Evolutionary conservation across 2,113 vertebrate genomes (phyloP), one percentile per base, ranked within the genome.

Genomic region (Empidonax traillii): DNA sequence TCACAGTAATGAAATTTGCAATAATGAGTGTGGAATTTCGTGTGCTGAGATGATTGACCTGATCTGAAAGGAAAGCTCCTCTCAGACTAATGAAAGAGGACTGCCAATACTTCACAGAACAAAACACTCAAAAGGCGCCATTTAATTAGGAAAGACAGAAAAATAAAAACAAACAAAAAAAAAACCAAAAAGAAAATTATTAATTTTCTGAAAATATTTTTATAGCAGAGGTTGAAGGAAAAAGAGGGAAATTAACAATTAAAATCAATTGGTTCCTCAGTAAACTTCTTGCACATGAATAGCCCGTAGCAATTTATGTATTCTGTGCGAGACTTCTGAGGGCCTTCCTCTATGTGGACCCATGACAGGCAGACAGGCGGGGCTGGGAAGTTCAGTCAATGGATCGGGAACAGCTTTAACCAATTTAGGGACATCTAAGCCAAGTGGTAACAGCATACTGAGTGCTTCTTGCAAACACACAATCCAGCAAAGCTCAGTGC

Each of bases 341-440:
- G 39, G 65, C 46, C 58, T 78, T 69, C 25, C 24, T 82, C 69
- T 33, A 0, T 51, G 35, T 59, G 53, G 58, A 73, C 39, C 49
- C 71, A 31, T 53, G 80, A 59, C 37, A 85, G 77, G 58, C 91
- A 87, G 89, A 90, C 89, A 65, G 93, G 71, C 33, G 0, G 52
- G 49, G 46, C 83, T 96, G 92, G 67, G 87, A 85, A 89, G 31
- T 75, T 7, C 80, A 82, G 73, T 95, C 85, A 88, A 37, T 79
- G 83, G 73, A 94, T 88, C 49, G 61, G 87, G 87, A 97, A 35
- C 94, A 96, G 91, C 91, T 97, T 96, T 97, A 95, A 97, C 91
- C 93, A 95, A 90, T 97, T 92, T 97, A 87, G 74, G 55, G 35
- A 37, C 52, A 20, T 67, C 41, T n/a, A 81, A 95, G 93, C 96